These are phyloP conservation scores for Beaufortia kweichowensis DNA, from an alignment of 2,113 vertebrate species.

Conservation along the genomic window DNA sequence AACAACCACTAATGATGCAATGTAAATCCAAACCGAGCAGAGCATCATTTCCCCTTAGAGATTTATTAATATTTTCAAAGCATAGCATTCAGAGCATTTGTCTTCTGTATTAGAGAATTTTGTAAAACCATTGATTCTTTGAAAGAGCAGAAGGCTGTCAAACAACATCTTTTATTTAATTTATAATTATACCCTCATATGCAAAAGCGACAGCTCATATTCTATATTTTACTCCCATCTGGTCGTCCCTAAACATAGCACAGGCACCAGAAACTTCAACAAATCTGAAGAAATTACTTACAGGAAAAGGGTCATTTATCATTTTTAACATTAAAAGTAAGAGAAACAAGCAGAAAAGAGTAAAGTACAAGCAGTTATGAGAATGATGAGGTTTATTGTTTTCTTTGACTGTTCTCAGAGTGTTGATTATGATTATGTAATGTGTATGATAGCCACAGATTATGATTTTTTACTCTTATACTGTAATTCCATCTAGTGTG, in stretches of 20 bases:
- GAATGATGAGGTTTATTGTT: conserved; percentile 31
- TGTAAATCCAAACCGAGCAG: conserved; percentile 9
- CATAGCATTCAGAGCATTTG: not conserved
- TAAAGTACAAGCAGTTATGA: conserved; percentile 35
- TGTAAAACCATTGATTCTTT: not conserved
- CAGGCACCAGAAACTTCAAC: conserved; percentile 24
- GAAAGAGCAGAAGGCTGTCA: not conserved
- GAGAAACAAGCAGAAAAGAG: conserved; percentile 31
- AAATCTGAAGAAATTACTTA: conserved; percentile 43
- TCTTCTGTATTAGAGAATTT: conserved; percentile 6
- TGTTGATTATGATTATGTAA: no score
- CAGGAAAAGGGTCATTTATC: conserved; percentile 29
- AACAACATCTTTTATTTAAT: conserved; percentile 38
- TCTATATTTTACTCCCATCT: conserved; percentile 26
- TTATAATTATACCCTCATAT: conserved; percentile 10
- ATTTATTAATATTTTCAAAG: conserved; percentile 5
- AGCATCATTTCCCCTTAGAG: not conserved
- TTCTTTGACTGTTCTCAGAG: conserved; percentile 18
- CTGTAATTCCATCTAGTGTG: no score
- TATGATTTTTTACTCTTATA: no score
- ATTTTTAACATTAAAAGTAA: conserved; percentile 18
- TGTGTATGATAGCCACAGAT: no score
- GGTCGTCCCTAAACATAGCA: conserved; percentile 5
- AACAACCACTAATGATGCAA: not conserved
- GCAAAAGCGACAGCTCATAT: conserved; percentile 15